These are phyloP conservation scores for Polymixis lichenea DNA, from an alignment of 2,888 invertebrate species.

Conservation along the genomic window DNA sequence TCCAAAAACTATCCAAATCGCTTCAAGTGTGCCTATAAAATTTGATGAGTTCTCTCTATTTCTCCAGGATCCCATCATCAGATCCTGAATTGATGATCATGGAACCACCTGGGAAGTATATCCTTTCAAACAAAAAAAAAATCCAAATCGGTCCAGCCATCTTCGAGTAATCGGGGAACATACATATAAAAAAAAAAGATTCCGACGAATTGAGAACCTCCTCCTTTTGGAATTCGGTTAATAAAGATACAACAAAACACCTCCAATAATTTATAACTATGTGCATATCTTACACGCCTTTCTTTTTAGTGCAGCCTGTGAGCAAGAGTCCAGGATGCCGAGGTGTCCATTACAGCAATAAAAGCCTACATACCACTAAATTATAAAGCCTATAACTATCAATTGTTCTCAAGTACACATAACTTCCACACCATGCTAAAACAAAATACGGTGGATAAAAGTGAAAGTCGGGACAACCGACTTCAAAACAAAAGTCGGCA, in stretches of 20 bases:
- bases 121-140: no score
- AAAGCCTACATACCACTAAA: slow-evolving; percentile 41
- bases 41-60: no score
- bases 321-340: slow-evolving; percentile 1
- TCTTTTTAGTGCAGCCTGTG: slow-evolving; percentile 27
- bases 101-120: no score
- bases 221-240: no score
- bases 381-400: slow-evolving; percentile 42
- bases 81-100: no score
- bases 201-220: no score
- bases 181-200: no score
- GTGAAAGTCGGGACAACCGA: slow-evolving; percentile 31
- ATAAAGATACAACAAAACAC: slow-evolving; percentile 11
- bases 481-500: slow-evolving; percentile 44
- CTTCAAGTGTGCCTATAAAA: no score
- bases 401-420: slow-evolving; percentile 33
- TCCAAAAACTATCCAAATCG: no score
- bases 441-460: slow-evolving; percentile 28
- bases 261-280: slow-evolving; percentile 35
- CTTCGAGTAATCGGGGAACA: no score
- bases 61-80: no score
- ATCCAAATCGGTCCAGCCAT: no score
- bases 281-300: slow-evolving; percentile 29
- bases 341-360: slow-evolving; percentile 39
- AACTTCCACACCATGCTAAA: slow-evolving; percentile 16